phyloP scores from a whole-genome alignment of 2,113 vertebrate genomes.

The Pelecanus crispus region DNA sequence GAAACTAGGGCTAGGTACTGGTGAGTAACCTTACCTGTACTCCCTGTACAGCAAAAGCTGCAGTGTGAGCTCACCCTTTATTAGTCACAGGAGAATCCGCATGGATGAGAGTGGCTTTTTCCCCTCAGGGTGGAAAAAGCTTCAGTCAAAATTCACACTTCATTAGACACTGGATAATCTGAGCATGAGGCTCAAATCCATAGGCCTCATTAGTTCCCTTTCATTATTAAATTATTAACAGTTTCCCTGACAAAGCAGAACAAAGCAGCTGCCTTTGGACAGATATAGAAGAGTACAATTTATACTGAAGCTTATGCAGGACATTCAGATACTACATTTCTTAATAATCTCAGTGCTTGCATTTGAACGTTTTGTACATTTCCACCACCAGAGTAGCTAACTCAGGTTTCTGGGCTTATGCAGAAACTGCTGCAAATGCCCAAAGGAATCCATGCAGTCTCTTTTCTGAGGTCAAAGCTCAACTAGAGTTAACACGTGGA shows the following conservation, averaged over 20 bases:
- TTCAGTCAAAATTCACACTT: conserved; percentile 54
- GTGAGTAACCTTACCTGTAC: conserved; percentile 7
- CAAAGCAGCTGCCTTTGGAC: conserved; percentile 47
- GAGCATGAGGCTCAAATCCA: conserved; percentile 50
- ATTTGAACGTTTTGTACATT: neutral
- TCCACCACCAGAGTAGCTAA: neutral
- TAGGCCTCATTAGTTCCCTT: conserved; percentile 51
- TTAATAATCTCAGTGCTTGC: neutral
- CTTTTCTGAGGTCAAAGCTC: neutral
- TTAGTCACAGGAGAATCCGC: conserved; percentile 26
- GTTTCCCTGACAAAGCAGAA: conserved; percentile 53
- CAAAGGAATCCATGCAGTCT: neutral
- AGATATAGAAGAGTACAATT: conserved; percentile 35
- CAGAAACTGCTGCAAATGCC: neutral
- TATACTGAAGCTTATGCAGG: neutral
- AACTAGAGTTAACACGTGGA: neutral
- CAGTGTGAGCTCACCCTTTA: conserved; percentile 37
- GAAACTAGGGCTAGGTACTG: neutral
- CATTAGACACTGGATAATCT: conserved; percentile 48
- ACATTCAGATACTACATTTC: conserved; percentile 15
- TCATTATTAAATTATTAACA: conserved; percentile 63
- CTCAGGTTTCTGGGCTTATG: neutral
- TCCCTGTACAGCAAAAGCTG: conserved; percentile 8
- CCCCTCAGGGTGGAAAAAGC: conserved; percentile 47
- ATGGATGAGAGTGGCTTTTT: conserved; percentile 44